These are phyloP conservation scores for Dromococcyx pavoninus DNA, from an alignment of 2,797 vertebrate genomes.

Conservation along the genomic window DNA sequence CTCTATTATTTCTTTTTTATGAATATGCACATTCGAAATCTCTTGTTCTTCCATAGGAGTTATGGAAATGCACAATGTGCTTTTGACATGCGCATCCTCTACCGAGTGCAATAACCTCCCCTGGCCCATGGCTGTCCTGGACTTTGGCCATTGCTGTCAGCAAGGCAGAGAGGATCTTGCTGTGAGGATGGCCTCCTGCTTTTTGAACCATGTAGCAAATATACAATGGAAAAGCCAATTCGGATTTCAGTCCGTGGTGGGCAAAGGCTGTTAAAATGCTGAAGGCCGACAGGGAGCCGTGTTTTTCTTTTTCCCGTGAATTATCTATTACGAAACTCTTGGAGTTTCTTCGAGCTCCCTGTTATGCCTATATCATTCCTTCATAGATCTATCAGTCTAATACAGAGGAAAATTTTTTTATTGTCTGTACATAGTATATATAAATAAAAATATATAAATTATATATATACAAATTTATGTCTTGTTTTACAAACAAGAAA, in stretches of 20 bases:
- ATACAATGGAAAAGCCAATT: neutral
- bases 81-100: conserved; percentile 16
- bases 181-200: conserved; percentile 37
- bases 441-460: conserved; percentile 77
- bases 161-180: conserved; percentile 17
- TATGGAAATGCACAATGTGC: conserved; percentile 70
- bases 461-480: conserved; percentile 78
- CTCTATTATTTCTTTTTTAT: conserved; percentile 13
- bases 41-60: conserved; percentile 66
- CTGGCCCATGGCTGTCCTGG: neutral
- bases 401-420: conserved; percentile 73
- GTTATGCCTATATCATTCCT: conserved; percentile 14
- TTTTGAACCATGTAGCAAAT: conserved; percentile 61
- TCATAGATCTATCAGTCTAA: conserved; percentile 49
- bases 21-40: conserved; percentile 36
- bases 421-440: conserved; percentile 81
- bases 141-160: neutral
- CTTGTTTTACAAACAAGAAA: conserved; percentile 81
- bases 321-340: neutral
- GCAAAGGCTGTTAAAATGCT: neutral
- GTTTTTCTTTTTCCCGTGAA: conserved; percentile 9
- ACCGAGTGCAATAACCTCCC: conserved; percentile 48
- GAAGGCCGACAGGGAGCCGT: conserved; percentile 26
- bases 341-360: conserved; percentile 18
- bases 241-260: neutral